phyloP scores from a whole-genome alignment of 1,140 invertebrate species.

The Drosophila paulistorum region DNA sequence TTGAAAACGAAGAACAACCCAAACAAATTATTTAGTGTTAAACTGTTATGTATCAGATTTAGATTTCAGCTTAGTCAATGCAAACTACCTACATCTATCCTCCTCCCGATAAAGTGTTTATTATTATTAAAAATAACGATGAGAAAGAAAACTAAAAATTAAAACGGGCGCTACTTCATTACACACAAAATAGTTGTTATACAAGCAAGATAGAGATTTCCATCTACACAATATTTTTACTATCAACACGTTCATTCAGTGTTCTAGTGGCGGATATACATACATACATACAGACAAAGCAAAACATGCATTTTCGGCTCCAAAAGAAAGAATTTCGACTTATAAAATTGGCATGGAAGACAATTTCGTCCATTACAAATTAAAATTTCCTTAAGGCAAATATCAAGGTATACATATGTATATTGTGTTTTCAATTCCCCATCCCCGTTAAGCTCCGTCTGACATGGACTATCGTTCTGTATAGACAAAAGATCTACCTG shows the following conservation, averaged over 20 bases:
- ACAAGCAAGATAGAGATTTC: background rate
- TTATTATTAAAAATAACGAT: slow-evolving; percentile 19
- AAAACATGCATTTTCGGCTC: background rate
- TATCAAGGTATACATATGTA: background rate
- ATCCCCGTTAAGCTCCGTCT: background rate
- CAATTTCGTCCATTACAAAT: slow-evolving; percentile 3
- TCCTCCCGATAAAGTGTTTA: slow-evolving; percentile 22
- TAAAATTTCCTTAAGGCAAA: background rate
- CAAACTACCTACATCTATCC: slow-evolving; percentile 8
- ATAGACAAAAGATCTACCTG: background rate
- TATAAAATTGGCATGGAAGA: background rate
- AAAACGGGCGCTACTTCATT: slow-evolving; percentile 32
- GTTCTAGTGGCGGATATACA: background rate
- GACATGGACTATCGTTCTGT: background rate
- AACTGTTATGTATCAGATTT: slow-evolving; percentile 32
- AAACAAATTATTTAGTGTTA: slow-evolving; percentile 28
- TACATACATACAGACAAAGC: too few relatives aligned
- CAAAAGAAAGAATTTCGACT: background rate
- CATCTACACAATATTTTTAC: background rate
- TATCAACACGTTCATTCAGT: background rate
- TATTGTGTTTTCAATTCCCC: background rate
- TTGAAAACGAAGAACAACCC: slow-evolving; percentile 19
- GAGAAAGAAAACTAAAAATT: slow-evolving; percentile 3
- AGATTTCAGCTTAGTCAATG: slow-evolving; percentile 33
- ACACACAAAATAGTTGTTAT: slow-evolving; percentile 23